phyloP scores from a whole-genome alignment of 2,888 invertebrate genomes.

The Ophion slaviceki region DNA sequence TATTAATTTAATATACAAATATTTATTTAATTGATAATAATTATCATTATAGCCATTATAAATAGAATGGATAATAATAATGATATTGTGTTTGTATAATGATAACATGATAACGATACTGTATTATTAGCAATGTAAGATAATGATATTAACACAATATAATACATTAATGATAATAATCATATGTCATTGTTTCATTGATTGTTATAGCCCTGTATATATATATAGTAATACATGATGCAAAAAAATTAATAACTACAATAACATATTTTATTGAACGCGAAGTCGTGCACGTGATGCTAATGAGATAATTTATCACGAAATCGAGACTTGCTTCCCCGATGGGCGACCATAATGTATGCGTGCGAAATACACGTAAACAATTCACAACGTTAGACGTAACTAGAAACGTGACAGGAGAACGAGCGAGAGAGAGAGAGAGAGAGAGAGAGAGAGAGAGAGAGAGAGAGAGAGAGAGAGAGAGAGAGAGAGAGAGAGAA shows the following conservation, averaged over 20 bases:
- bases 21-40: not conserved
- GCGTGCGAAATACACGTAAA: conserved; percentile 33
- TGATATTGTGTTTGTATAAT: no score
- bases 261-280: no score
- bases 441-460: not conserved
- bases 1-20: not conserved
- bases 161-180: no score
- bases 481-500: conserved; percentile 9
- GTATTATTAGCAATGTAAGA: no score
- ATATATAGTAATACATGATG: no score
- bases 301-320: no score
- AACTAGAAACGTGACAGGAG: conserved; percentile 13
- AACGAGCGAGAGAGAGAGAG: not conserved
- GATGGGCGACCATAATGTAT: conserved; percentile 19
- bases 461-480: not conserved
- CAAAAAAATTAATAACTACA: no score
- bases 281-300: no score
- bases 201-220: no score
- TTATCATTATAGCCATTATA: not conserved
- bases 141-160: no score
- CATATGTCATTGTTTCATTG: no score
- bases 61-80: not conserved
- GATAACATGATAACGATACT: no score
- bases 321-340: conserved; percentile 32
- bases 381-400: conserved; percentile 34